These are phyloP conservation scores for Psilopsiagon aurifrons DNA, from an alignment of 2,113 vertebrate species.

Conservation along the genomic window DNA sequence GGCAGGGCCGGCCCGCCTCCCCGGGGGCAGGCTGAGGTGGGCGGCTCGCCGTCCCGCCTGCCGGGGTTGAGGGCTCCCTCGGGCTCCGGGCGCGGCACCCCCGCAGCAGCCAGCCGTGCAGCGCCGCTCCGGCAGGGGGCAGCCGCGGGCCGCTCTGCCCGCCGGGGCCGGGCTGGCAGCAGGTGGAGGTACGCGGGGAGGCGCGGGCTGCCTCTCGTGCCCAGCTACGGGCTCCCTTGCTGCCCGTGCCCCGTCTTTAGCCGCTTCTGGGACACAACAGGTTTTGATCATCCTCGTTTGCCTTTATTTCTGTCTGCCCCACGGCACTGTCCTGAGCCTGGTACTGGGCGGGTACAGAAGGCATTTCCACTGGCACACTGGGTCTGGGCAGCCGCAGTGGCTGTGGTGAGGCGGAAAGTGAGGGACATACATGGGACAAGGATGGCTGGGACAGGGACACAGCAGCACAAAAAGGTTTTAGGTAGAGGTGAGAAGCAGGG, in stretches of 20 bases:
- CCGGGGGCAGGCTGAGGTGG: background rate
- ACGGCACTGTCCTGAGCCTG: accelerated
- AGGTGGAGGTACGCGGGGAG: background rate
- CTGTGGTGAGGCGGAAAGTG: background rate
- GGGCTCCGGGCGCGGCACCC: background rate
- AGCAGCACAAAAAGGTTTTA: background rate
- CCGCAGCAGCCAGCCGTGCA: background rate
- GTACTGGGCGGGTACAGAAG: too few species aligned
- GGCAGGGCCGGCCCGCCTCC: background rate
- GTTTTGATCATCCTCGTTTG: accelerated
- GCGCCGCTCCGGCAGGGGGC: background rate
- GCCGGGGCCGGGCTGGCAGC: background rate
- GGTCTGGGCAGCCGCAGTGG: accelerated
- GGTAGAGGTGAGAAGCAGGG: background rate
- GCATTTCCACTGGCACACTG: background rate
- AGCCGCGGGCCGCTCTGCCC: background rate
- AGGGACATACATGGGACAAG: accelerated
- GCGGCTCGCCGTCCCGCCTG: background rate
- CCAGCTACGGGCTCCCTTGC: accelerated
- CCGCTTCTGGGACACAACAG: background rate
- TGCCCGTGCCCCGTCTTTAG: too few species aligned
- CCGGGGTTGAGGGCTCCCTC: background rate
- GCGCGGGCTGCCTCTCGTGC: background rate
- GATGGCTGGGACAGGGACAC: background rate
- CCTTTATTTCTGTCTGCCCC: background rate